A percentile compares a stretch with the other conserved stretches of the same genome.
phyloP scores from a whole-genome alignment of 2,888 invertebrate genomes.

The Himalopsyche tibetana region DNA sequence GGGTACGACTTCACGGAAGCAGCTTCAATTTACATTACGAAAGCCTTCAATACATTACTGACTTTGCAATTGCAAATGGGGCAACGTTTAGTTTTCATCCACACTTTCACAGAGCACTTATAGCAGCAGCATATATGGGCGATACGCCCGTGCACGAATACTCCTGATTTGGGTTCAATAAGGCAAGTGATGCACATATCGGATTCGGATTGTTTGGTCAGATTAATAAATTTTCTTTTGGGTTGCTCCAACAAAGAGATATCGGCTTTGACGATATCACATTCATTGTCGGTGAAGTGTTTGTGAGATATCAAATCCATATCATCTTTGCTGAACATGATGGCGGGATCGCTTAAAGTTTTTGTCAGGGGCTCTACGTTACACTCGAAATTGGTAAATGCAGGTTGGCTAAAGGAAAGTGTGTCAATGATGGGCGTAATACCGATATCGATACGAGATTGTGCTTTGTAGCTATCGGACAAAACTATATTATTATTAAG shows the following conservation, averaged over 20 bases:
- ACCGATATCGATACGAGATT: conserved; percentile 49
- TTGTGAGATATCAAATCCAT: conserved; percentile 66
- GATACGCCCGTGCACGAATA: conserved; percentile 81
- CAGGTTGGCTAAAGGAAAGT: conserved; percentile 63
- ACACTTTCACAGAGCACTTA: conserved; percentile 81
- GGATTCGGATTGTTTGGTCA: conserved; percentile 45
- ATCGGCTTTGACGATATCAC: conserved; percentile 28
- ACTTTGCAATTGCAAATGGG: conserved; percentile 84
- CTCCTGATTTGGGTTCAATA: conserved; percentile 80
- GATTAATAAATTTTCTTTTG: conserved; percentile 20
- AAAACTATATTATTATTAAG: conserved; percentile 57
- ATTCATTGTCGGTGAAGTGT: conserved; percentile 48
- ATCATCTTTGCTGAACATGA: conserved; percentile 68
- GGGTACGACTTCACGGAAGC: background rate
- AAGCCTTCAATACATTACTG: conserved; percentile 81
- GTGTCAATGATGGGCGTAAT: conserved; percentile 67
- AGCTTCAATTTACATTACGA: conserved; percentile 71
- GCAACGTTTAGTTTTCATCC: conserved; percentile 80
- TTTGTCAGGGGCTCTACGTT: conserved; percentile 69
- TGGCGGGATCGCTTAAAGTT: conserved; percentile 73
- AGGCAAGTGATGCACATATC: conserved; percentile 80
- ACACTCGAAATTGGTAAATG: conserved; percentile 53
- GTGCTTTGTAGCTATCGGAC: conserved; percentile 50
- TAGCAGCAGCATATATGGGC: conserved; percentile 85
- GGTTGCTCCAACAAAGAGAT: background rate